Percentiles rank a stretch among this genome's conserved stretches.
Evolutionary conservation across 2,888 invertebrate genomes (phyloP).

Genomic region (Elegia similella): DNA sequence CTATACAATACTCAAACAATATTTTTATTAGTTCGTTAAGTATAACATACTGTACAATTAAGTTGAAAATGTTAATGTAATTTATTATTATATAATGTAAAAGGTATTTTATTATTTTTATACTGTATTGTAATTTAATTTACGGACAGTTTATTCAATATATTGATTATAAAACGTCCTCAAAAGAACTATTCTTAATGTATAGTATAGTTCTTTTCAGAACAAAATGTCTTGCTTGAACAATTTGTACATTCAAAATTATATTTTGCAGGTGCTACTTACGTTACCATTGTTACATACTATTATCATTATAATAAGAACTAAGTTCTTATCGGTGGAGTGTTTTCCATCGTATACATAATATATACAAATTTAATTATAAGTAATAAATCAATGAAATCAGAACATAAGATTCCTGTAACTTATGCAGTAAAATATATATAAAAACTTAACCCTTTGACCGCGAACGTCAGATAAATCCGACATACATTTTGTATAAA

Average conservation of each 20-base stretch:
- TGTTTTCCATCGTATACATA: too few relatives aligned
- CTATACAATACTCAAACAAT: conserved; percentile 31
- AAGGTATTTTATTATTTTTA: conserved; percentile 18
- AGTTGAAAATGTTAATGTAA: conserved; percentile 40
- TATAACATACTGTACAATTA: conserved; percentile 19
- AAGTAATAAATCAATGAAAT: conserved; percentile 43
- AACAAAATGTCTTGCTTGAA: conserved; percentile 29
- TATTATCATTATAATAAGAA: too few relatives aligned
- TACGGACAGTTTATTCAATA: conserved; percentile 31
- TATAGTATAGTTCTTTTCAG: conserved; percentile 29
- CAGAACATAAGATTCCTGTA: too few relatives aligned
- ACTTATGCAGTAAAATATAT: too few relatives aligned
- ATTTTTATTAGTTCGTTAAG: conserved; percentile 21
- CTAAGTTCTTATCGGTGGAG: too few relatives aligned
- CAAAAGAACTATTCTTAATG: conserved; percentile 30
- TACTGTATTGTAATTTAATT: conserved; percentile 23
- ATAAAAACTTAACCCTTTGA: too few relatives aligned
- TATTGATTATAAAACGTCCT: conserved; percentile 26
- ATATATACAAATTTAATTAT: conserved; percentile 33
- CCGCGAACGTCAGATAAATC: too few relatives aligned
- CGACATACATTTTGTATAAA: too few relatives aligned
- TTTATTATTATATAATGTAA: conserved; percentile 40
- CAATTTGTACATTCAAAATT: conserved; percentile 41
- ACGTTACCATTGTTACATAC: conserved; percentile 74
- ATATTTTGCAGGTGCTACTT: conserved; percentile 60